phyloP scores from a whole-genome alignment of 1,140 invertebrate species.

The Aphelenchoides fujianensis region DNA sequence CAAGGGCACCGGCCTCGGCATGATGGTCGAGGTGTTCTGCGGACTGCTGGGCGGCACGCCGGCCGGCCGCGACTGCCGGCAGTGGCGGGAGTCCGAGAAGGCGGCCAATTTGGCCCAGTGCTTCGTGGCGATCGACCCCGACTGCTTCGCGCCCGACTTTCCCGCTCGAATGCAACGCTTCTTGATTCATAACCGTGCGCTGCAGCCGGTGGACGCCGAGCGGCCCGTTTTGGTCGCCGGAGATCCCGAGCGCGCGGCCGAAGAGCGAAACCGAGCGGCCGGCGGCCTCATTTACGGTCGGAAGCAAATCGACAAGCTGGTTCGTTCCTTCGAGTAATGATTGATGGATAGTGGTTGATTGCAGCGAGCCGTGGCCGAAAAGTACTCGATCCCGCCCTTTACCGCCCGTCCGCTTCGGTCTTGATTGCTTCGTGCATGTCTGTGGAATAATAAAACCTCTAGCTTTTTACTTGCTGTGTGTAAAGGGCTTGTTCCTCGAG shows the following conservation, averaged over 20 bases:
- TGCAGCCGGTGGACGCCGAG: conserved; percentile 66
- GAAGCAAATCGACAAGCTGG: conserved; percentile 70
- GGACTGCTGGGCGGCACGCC: conserved; percentile 63
- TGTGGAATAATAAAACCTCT: background rate
- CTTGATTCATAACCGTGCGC: conserved; percentile 63
- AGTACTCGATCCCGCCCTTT: conserved; percentile 8
- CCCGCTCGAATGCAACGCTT: conserved; percentile 71
- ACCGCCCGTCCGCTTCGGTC: background rate
- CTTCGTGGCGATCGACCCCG: conserved; percentile 82
- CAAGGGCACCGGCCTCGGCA: conserved; percentile 81
- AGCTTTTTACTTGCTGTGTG: background rate
- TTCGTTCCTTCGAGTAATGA: conserved; percentile 47
- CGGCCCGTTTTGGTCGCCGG: conserved; percentile 77
- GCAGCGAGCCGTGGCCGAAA: conserved; percentile 14
- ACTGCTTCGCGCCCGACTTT: conserved; percentile 77
- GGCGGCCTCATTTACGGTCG: conserved; percentile 77
- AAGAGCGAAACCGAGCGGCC: conserved; percentile 69
- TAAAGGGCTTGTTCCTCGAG: no score
- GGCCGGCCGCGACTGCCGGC: conserved; percentile 2
- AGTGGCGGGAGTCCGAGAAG: conserved; percentile 22
- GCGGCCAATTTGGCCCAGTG: conserved; percentile 71
- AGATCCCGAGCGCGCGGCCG: conserved; percentile 75
- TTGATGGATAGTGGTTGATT: conserved; percentile 11
- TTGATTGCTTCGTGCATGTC: background rate
- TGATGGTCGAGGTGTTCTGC: conserved; percentile 76